Conservation (phyloP, 2,113 vertebrate species). For the Oreochromis spilurus region DNA sequence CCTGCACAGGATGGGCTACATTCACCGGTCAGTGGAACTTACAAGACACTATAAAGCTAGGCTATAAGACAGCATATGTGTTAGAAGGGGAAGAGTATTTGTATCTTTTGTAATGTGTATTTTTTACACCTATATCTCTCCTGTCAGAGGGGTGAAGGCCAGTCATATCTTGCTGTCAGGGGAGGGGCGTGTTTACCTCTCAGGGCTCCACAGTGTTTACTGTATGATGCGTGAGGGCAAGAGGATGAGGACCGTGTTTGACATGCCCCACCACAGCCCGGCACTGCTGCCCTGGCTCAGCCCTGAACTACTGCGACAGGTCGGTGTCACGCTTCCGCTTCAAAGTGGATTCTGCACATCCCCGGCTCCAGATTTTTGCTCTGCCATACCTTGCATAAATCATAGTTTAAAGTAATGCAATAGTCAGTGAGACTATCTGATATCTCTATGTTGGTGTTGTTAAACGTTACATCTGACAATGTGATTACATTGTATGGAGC, state of each 20-base stretch:
- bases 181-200: conserved; percentile 90
- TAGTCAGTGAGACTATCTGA: not conserved
- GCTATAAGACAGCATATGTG: not conserved
- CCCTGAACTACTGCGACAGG: conserved; percentile 95
- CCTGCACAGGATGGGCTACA: conserved; percentile 90
- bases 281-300: conserved; percentile 96
- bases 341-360: not conserved
- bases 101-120: not conserved
- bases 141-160: conserved; percentile 89
- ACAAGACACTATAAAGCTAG: not conserved
- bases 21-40: conserved; percentile 83
- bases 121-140: not conserved
- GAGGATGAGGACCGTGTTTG: conserved; percentile 83
- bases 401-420: not conserved
- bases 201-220: conserved; percentile 88
- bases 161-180: conserved; percentile 95
- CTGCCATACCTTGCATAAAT: not conserved
- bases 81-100: not conserved
- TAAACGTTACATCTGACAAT: not conserved
- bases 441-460: not conserved
- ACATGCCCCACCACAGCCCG: conserved; percentile 92
- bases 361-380: not conserved
- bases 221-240: conserved; percentile 92
- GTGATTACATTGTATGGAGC: not conserved
- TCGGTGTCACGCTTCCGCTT: conserved; percentile 49